These are phyloP conservation scores for Trissonchulus sp. DNA, from an alignment of 2,888 invertebrate genomes.

Conservation along the genomic window DNA sequence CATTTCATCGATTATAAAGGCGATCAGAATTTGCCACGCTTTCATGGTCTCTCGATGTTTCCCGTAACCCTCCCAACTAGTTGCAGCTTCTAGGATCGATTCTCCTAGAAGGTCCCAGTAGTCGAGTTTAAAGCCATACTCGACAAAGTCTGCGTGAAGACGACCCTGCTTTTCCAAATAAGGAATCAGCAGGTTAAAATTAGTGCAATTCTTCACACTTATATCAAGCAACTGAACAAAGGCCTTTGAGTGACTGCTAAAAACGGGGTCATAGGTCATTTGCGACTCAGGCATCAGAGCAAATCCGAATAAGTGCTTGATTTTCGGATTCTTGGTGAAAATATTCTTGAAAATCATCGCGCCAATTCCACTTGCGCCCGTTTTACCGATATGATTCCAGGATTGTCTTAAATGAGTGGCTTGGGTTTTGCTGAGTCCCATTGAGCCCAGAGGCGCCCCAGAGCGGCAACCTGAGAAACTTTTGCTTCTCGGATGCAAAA, in stretches of 20 bases:
- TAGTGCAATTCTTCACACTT: neutral
- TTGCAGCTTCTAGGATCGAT: constrained; percentile 45
- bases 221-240: constrained; percentile 20
- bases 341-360: constrained; percentile 47
- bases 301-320: constrained; percentile 45
- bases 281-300: constrained; percentile 46
- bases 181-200: neutral
- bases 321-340: constrained; percentile 45
- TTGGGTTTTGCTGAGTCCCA: constrained; percentile 16
- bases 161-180: constrained; percentile 36
- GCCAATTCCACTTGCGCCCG: constrained; percentile 37
- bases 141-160: constrained; percentile 45
- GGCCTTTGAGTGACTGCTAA: constrained; percentile 30
- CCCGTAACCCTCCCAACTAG: constrained; percentile 45
- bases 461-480: neutral
- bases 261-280: constrained; percentile 43
- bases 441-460: neutral
- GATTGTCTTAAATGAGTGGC: neutral
- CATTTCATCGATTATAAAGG: constrained; percentile 47
- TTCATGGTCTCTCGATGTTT: constrained; percentile 43
- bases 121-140: constrained; percentile 48
- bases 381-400: constrained; percentile 27
- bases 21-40: constrained; percentile 46
- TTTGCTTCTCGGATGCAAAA: neutral
- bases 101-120: constrained; percentile 53